Conservation (phyloP, 2,113 vertebrate species). For the Lutjanus erythropterus region DNA sequence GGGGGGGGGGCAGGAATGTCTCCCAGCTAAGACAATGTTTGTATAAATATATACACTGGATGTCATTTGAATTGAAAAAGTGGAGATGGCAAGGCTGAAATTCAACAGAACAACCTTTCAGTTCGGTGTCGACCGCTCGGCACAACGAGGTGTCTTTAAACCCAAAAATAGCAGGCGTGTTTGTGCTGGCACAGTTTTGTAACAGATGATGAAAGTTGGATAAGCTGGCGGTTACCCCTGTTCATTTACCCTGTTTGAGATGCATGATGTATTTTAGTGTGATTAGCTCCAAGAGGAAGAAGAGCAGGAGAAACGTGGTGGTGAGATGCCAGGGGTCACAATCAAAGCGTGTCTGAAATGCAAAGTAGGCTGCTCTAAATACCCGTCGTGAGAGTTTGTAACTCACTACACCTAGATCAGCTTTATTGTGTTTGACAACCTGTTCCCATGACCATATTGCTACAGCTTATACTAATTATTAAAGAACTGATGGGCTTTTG, state of each 20-base stretch:
- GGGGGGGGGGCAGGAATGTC: conserved; percentile 19
- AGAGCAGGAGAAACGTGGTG: conserved; percentile 22
- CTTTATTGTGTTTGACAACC: conserved; percentile 41
- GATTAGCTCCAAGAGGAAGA: conserved; percentile 10
- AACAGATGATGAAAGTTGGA: conserved; percentile 29
- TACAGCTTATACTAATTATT: conserved; percentile 12
- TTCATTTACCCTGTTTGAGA: conserved; percentile 40
- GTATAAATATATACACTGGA: conserved; percentile 23
- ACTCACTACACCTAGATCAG: background rate
- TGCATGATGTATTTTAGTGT: conserved; percentile 11
- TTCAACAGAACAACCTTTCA: conserved; percentile 22
- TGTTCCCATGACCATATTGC: background rate
- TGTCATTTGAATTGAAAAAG: conserved; percentile 27
- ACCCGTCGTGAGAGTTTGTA: conserved; percentile 3
- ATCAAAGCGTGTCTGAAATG: conserved; percentile 53
- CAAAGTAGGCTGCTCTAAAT: conserved; percentile 39
- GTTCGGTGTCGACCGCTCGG: background rate
- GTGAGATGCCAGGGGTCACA: conserved; percentile 31
- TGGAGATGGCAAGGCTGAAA: background rate
- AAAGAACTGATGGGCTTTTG: conserved; percentile 3
- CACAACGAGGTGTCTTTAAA: background rate
- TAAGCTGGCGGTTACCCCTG: conserved; percentile 11
- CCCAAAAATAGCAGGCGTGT: conserved; percentile 6
- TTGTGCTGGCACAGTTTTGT: conserved; percentile 13
- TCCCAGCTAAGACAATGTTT: conserved; percentile 42